Base-by-base conservation (phyloP, 2,888 invertebrate species). In the Piscicola geometra region DNA sequence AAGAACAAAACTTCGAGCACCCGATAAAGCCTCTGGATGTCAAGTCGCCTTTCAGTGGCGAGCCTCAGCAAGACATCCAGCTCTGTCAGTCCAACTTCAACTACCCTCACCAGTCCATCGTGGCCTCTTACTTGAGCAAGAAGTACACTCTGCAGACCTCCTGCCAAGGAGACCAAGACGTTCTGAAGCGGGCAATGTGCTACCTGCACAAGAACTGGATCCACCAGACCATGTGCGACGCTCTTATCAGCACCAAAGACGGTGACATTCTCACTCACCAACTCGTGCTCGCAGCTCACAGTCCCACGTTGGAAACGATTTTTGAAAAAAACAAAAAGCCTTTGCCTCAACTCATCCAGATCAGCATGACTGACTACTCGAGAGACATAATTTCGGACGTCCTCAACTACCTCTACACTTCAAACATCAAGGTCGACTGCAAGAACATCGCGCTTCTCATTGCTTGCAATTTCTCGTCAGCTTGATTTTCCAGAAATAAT, bases 321-420 rank as follows among this genome's bases (percentile, higher is more conserved):
- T 60, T 76, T 21, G 64, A 73, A 21, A 52, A 73, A 33, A 64
- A 60, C 41, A 73, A 73, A 36, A 52, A 56, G 2, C 73, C 73
- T 1, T 64, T 73, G 1, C 64, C 73, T 0, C 73, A 73, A 32
- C 47, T 68, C 33, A 74, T 73, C 1, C 76, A 76, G 52, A 74
- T 76, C 50, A 74, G 74, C 60, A 66, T 76, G 72, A 74, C 41
- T 35, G 76, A 76, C 50, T 76, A 68, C 36, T 50, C 69, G 56
- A 18, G 35, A 30, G 70, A 72, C 21, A 75, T 60, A 0, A 68
- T 76, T 50, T 36, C 52, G 32, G 75, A 75, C 30, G 56, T 76
- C 21, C 50, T 76, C 41, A 74, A 76, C 69, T 76, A 75, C 36
- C 52, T 76, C 56, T 76, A 76, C 66, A 76, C 76, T 28, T 75